Base-by-base conservation (phyloP, 2,797 vertebrate genomes). In the Poeciliopsis turneri region DNA sequence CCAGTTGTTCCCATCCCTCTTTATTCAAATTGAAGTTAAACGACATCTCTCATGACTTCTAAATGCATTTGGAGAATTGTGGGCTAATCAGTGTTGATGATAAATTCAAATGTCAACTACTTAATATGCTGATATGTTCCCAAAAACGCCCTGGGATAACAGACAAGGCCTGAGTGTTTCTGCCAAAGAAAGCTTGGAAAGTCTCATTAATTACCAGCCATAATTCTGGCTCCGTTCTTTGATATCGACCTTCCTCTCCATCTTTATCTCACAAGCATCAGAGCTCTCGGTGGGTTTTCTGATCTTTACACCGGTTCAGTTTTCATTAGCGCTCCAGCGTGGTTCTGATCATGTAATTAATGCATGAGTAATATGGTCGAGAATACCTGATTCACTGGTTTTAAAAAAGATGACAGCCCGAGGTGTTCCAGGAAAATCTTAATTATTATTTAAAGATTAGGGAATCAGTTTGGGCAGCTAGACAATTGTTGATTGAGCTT, bases 101-200 rank as follows among this genome's bases (percentile, higher is more conserved):
- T 88, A 82, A 88, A 91, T 89, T 78, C 71, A 68, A 83, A 83
- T 78, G 81, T 84, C 84, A 91, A 47, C 68, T 75, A 78, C 81
- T 91, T 84, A 82, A 78, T 87, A 78, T 84, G 87, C 82, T 83
- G 86, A 89, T 82, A 66, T 82, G 82, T 82, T 87, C 82, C 69
- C 74, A 12, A 41, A 69, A 82, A 79, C 11, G 78, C 77, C 72
- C 59, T 25, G 47, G 59, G 77, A 83, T 83, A 79, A 78, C 76
- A 75, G 76, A 88, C 79, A 74, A 87, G 84, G 77, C 75, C 74
- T 46, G 75, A 76, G 87, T 80, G 87, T 72, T 87, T 79, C 76
- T 82, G 81, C 55, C 69, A 85, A 78, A 84, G 85, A 86, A 80
- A 16, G 64, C 80, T 79, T 78, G 72, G 83, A 86, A 88, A 89